A percentile compares a stretch with the other conserved stretches of the same genome.
These are phyloP conservation scores for Hypselothyrea guttata DNA, from an alignment of 2,888 invertebrate species.

Conservation along the genomic window DNA sequence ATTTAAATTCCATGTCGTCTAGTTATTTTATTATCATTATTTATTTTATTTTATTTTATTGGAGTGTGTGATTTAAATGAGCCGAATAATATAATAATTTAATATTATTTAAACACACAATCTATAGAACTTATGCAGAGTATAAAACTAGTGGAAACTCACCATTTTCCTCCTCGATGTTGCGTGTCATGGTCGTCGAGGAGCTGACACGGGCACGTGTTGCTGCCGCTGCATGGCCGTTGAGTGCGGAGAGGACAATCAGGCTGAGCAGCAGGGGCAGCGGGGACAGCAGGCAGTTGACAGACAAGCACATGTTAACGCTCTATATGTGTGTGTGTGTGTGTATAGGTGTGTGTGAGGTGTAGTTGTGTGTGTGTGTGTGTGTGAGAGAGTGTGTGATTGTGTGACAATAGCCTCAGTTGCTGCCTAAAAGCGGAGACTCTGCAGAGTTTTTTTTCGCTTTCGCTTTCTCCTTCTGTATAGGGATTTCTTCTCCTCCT, in stretches of 20 bases:
- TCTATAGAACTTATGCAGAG: not conserved
- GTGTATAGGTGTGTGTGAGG: not conserved
- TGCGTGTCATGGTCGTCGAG: slow-evolving; percentile 80
- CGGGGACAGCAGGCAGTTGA: slow-evolving; percentile 45
- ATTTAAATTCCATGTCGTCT: too few relatives aligned
- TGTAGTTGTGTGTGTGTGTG: not conserved
- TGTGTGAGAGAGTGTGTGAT: not conserved
- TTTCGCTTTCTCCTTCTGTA: slow-evolving; percentile 30
- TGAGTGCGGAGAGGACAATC: slow-evolving; percentile 59
- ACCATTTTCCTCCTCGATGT: slow-evolving; percentile 82
- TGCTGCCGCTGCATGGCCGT: slow-evolving; percentile 66
- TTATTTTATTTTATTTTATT: too few relatives aligned
- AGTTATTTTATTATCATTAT: too few relatives aligned
- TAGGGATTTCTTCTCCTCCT: not conserved
- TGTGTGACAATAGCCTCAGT: too few relatives aligned
- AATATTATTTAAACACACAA: too few relatives aligned
- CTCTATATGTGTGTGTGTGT: slow-evolving; percentile 19
- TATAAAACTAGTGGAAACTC: slow-evolving; percentile 52
- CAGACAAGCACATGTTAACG: slow-evolving; percentile 56
- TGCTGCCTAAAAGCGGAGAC: too few relatives aligned
- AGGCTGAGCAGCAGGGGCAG: slow-evolving; percentile 39
- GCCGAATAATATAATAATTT: too few relatives aligned
- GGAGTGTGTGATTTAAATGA: too few relatives aligned
- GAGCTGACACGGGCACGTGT: slow-evolving; percentile 76
- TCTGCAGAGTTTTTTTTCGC: too few relatives aligned